Evolutionary conservation across 1,140 invertebrate species (phyloP).

Genomic region (Hyphantria cunea): DNA sequence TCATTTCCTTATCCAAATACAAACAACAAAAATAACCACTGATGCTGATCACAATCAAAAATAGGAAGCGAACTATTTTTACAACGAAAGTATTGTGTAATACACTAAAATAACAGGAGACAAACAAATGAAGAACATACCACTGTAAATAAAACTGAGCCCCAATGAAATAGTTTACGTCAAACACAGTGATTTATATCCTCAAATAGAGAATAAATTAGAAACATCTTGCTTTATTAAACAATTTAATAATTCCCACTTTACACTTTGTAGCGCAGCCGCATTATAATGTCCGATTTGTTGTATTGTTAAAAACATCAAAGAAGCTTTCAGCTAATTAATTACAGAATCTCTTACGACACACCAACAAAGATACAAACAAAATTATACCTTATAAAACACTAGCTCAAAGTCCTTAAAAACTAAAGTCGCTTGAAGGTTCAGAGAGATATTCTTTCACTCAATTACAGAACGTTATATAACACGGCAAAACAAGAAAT

Average conservation of each 20-base stretch:
- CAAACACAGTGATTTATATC: constrained; percentile 20
- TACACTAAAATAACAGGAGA: too few species aligned
- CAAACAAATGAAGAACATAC: neutral
- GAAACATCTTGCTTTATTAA: constrained; percentile 10
- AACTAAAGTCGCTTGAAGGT: constrained; percentile 12
- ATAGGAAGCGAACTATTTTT: too few species aligned
- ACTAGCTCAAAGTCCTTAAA: constrained; percentile 9
- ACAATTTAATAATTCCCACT: constrained; percentile 25
- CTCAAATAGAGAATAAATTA: neutral
- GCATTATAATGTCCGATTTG: constrained; percentile 16
- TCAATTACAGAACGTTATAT: constrained; percentile 33
- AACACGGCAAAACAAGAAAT: constrained; percentile 30
- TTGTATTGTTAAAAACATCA: constrained; percentile 29
- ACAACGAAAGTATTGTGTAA: too few species aligned
- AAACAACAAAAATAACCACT: too few species aligned
- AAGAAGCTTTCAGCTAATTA: constrained; percentile 27
- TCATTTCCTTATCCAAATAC: too few species aligned
- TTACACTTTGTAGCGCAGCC: constrained; percentile 15
- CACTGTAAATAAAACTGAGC: constrained; percentile 1
- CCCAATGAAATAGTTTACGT: constrained; percentile 11
- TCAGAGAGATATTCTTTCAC: neutral
- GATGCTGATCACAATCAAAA: too few species aligned
- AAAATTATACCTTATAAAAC: constrained; percentile 8
- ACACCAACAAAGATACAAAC: constrained; percentile 2
- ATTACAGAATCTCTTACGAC: constrained; percentile 27